Base-by-base conservation (phyloP, 2,113 vertebrate species). In the Coreoperca whiteheadi region DNA sequence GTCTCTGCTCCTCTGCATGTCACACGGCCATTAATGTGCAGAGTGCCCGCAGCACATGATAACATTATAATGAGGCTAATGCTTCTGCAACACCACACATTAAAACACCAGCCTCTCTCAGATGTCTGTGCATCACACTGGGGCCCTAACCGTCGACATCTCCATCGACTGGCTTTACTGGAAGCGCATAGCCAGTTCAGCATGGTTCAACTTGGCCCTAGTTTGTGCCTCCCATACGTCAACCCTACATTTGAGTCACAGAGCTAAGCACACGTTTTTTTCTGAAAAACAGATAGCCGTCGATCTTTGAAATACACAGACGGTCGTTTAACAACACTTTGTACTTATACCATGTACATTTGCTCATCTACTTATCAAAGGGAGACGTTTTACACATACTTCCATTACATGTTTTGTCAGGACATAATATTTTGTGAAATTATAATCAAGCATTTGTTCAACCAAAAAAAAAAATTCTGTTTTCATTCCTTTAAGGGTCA, bases 11-110 rank as follows among this genome's bases (percentile, higher is more conserved):
- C 18, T 71, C 48, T 56, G 11, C 71, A 7, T 39, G 34, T 50
- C 69, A 72, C 65, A 2, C 48, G 25, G 6, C 37, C 41, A 16
- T 50, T 18, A 77, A 30, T 30, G 28, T 63, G 8, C 54, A 67
- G 9, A 75, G 28, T 23, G 43, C 64, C 46, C 23, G 4, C 41
- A 65, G 74, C 54, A 50, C 25, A 39, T 65, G 30, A 23, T 57
- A 65, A 50, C 48, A 63, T 66, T 78, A 78, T 71, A 67, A 43
- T 12, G 8, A 48, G 23, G n/a, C 51, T 65, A 48, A 76, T 65
- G 34, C 34, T 61, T 32, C 14, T 68, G 56, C 56, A 74, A n/a
- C 68, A 37, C 14, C 12, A 46, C 25, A 30, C n/a, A 64, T 39
- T 37, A 39, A 77, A 61, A 74, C 74, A 57, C 28, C 37, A 53